Evolutionary conservation across 2,797 vertebrate species (phyloP).

Genomic region (Bovichtus variegatus): DNA sequence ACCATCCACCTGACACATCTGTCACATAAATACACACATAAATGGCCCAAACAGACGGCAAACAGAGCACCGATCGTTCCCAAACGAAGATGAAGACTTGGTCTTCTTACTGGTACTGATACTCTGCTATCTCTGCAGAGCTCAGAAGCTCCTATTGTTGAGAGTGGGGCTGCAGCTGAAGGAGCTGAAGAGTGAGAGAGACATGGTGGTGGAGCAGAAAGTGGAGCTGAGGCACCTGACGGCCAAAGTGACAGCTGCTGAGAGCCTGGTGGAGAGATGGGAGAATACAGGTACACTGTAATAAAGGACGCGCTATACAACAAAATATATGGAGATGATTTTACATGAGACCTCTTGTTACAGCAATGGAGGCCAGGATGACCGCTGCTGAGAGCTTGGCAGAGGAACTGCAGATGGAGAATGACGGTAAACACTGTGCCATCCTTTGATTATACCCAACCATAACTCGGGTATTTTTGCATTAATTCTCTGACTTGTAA

Average conservation of each 20-base stretch:
- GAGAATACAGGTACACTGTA: slow-evolving; percentile 37
- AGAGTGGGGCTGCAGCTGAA: not conserved
- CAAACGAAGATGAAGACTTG: slow-evolving; percentile 19
- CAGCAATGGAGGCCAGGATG: slow-evolving; percentile 44
- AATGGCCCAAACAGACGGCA: slow-evolving; percentile 1
- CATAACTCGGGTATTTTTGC: not conserved
- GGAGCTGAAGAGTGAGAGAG: slow-evolving; percentile 39
- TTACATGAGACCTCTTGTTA: slow-evolving; percentile 3
- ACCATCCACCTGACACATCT: slow-evolving; percentile 13
- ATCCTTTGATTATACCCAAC: not conserved
- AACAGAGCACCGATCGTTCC: not conserved
- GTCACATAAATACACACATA: slow-evolving; percentile 27
- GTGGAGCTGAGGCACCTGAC: slow-evolving; percentile 27
- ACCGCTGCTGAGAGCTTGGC: slow-evolving; percentile 23
- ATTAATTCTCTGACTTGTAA: not conserved
- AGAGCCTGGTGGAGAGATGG: slow-evolving; percentile 29
- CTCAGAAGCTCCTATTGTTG: slow-evolving; percentile 9
- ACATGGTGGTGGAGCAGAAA: slow-evolving; percentile 34
- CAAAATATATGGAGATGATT: not conserved
- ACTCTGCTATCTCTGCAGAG: slow-evolving; percentile 18
- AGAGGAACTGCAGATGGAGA: slow-evolving; percentile 31
- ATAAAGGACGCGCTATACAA: not conserved
- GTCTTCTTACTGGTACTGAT: slow-evolving; percentile 9
- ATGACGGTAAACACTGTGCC: slow-evolving; percentile 14
- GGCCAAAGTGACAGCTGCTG: slow-evolving; percentile 36